phyloP scores from a whole-genome alignment of 2,888 invertebrate genomes.

The Hedya salicella region DNA sequence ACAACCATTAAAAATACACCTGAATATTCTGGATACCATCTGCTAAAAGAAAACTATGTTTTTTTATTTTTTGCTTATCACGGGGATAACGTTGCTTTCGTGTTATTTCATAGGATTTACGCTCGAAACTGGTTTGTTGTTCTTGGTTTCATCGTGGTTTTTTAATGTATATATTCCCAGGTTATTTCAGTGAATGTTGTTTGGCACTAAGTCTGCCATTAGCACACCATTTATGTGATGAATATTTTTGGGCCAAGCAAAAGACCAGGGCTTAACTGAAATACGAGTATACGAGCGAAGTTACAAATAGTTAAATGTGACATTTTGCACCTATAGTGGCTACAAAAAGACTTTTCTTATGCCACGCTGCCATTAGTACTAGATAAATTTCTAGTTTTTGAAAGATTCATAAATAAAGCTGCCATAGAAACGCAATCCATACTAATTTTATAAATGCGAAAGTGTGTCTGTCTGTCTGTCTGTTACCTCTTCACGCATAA shows the following conservation, averaged over 20 bases:
- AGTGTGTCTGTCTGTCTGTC: no score
- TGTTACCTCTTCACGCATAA: no score
- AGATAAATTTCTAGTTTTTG: no score
- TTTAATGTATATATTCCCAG: background rate
- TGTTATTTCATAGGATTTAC: slow-evolving; percentile 26
- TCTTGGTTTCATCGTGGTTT: slow-evolving; percentile 12
- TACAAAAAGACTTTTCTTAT: background rate
- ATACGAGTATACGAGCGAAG: no score
- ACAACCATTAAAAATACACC: slow-evolving; percentile 57
- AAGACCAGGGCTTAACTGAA: background rate
- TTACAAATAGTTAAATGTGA: background rate
- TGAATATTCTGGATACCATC: slow-evolving; percentile 32
- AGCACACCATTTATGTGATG: background rate
- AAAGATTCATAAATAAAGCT: no score
- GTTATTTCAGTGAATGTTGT: background rate
- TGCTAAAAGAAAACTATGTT: slow-evolving; percentile 28
- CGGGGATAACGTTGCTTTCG: slow-evolving; percentile 26
- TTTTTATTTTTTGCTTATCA: slow-evolving; percentile 23
- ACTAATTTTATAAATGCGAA: no score
- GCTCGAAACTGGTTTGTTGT: slow-evolving; percentile 8
- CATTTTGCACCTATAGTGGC: no score
- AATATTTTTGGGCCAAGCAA: background rate
- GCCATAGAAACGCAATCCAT: no score
- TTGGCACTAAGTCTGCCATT: background rate
- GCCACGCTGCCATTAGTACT: background rate